A percentile compares a stretch with the other conserved stretches of the same genome.
Conservation (phyloP, 2,888 invertebrate genomes). For the Platycheirus albimanus region DNA sequence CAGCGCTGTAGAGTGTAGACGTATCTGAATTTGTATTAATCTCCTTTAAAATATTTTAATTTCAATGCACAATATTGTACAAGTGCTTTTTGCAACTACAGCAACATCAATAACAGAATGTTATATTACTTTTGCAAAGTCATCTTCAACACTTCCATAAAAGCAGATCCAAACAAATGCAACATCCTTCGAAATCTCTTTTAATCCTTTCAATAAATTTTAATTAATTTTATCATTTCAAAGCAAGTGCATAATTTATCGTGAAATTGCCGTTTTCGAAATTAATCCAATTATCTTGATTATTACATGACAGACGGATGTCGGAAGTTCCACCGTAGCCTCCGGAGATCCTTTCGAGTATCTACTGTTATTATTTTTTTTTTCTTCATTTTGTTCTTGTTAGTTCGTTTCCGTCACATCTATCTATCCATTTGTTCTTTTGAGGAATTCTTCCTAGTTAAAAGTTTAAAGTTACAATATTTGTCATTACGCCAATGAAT, state of each 20-base stretch:
- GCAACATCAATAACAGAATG: too few relatives aligned
- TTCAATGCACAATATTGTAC: too few relatives aligned
- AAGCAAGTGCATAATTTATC: conserved; percentile 65
- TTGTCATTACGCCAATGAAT: conserved; percentile 50
- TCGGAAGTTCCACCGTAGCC: conserved; percentile 48
- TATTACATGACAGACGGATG: conserved; percentile 68
- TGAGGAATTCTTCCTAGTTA: conserved; percentile 13
- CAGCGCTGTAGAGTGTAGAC: too few relatives aligned
- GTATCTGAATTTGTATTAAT: too few relatives aligned
- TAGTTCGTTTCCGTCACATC: background rate
- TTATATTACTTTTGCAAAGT: too few relatives aligned
- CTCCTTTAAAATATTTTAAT: too few relatives aligned
- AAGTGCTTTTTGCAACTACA: too few relatives aligned
- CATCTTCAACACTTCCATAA: too few relatives aligned
- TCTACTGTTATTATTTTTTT: background rate
- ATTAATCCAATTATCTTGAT: conserved; percentile 71
- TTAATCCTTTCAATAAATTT: conserved; percentile 57
- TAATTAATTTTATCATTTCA: conserved; percentile 64
- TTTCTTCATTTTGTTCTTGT: background rate
- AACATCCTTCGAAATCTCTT: background rate
- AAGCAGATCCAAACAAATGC: too few relatives aligned
- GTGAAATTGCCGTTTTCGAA: conserved; percentile 63
- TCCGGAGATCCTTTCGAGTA: conserved; percentile 16
- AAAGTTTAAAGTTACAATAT: conserved; percentile 35
- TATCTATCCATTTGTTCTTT: conserved; percentile 1